Conservation (phyloP, 2,113 vertebrate genomes). For the Cyprinus carpio region DNA sequence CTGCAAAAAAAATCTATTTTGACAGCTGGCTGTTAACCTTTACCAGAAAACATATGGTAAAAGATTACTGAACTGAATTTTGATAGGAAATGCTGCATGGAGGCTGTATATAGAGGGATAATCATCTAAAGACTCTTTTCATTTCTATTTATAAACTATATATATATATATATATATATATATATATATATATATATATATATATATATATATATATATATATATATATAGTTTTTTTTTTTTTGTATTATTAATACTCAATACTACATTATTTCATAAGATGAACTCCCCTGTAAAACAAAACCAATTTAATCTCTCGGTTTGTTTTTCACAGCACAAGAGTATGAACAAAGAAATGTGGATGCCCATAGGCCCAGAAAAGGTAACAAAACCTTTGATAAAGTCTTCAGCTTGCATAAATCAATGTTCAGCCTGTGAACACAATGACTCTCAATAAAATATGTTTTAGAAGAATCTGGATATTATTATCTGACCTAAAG, state of each 20-base stretch:
- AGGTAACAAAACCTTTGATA: not conserved
- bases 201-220: not conserved
- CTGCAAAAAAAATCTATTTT: slow-evolving; percentile 26
- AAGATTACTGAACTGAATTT: not conserved
- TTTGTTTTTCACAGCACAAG: not conserved
- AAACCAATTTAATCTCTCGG: not conserved
- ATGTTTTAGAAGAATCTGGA: slow-evolving; percentile 3
- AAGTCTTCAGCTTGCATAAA: not conserved
- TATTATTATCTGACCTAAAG: slow-evolving; percentile 14
- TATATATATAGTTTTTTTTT: not conserved
- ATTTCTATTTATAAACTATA: not conserved
- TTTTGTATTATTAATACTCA: not conserved
- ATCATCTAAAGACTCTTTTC: not conserved
- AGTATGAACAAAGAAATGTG: not conserved
- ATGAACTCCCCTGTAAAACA: not conserved
- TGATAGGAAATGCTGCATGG: not conserved
- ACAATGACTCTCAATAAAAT: not conserved
- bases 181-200: not conserved
- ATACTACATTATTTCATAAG: not conserved
- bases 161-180: not conserved
- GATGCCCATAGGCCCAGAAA: not conserved
- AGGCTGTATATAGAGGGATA: not conserved
- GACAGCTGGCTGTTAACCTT: slow-evolving; percentile 1
- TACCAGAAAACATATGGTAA: slow-evolving; percentile 3
- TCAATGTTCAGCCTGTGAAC: slow-evolving; percentile 1